A percentile compares a stretch with the other conserved stretches of the same genome.
Evolutionary conservation across 2,113 vertebrate genomes (phyloP).

Genomic region (Bungarus multicinctus): DNA sequence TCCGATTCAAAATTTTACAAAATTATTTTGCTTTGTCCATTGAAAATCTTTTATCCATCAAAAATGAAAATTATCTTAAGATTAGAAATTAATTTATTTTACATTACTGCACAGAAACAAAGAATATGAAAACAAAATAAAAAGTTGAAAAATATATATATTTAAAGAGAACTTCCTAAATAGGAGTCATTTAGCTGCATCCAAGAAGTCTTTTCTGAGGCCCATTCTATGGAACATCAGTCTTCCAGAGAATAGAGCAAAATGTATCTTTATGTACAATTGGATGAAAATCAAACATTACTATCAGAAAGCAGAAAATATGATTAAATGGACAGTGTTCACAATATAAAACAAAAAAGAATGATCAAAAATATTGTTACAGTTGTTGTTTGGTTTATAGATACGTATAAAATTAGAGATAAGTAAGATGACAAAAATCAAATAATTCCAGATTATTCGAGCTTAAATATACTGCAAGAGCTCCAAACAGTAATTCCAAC

Average conservation of each 20-base stretch:
- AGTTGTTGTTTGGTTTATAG: no score
- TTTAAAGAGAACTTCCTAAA: background rate
- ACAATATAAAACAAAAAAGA: background rate
- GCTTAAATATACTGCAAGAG: background rate
- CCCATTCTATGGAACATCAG: background rate
- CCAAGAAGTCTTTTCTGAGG: background rate
- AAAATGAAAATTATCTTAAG: background rate
- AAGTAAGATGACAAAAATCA: background rate
- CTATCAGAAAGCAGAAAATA: background rate
- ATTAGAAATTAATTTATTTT: background rate
- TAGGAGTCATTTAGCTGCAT: background rate
- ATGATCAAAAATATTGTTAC: background rate
- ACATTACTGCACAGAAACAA: background rate
- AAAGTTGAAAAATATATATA: background rate
- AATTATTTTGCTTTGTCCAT: background rate
- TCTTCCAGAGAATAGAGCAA: background rate
- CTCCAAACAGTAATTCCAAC: background rate
- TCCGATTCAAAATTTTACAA: conserved; percentile 7
- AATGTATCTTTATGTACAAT: background rate
- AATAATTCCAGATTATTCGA: background rate
- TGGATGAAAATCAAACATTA: background rate
- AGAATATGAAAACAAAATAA: background rate
- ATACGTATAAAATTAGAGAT: background rate
- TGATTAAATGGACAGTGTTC: background rate
- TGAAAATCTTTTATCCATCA: background rate